These are phyloP conservation scores for Acrossocheilus wenchowensis DNA, from an alignment of 2,797 vertebrate genomes.

Conservation along the genomic window DNA sequence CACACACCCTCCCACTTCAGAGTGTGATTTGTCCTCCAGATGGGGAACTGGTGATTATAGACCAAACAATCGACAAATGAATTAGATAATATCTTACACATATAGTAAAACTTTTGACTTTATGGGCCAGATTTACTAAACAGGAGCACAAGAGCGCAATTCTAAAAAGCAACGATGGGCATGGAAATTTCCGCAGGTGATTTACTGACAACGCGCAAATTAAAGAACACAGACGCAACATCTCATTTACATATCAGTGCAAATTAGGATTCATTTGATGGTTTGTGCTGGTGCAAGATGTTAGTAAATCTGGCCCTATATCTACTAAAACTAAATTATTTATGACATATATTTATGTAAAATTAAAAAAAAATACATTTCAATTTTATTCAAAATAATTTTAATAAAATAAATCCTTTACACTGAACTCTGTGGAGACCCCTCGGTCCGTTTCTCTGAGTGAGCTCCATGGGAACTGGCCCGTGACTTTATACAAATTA, in stretches of 20 bases:
- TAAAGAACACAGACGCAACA: no score
- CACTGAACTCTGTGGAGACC: constrained; percentile 88
- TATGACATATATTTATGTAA: neutral
- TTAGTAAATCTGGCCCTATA: neutral
- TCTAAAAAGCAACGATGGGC: no score
- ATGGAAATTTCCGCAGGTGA: no score
- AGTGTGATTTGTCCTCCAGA: constrained; percentile 93
- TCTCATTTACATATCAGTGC: neutral
- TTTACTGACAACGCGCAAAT: no score
- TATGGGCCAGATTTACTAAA: neutral
- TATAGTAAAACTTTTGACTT: neutral
- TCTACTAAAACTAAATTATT: neutral
- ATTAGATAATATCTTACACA: neutral
- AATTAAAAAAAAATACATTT: no score
- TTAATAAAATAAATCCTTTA: constrained; percentile 69
- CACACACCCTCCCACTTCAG: constrained; percentile 97
- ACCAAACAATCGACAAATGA: neutral
- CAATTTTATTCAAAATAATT: neutral
- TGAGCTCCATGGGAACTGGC: constrained; percentile 98
- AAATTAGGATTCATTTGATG: neutral
- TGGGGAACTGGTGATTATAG: constrained; percentile 83
- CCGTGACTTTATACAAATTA: constrained; percentile 95
- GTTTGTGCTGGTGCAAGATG: neutral
- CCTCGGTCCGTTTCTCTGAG: constrained; percentile 95
- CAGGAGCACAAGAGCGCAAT: no score